Evolutionary conservation across 2,113 vertebrate species (phyloP).

Genomic region (Brachyhypopomus gauderio): DNA sequence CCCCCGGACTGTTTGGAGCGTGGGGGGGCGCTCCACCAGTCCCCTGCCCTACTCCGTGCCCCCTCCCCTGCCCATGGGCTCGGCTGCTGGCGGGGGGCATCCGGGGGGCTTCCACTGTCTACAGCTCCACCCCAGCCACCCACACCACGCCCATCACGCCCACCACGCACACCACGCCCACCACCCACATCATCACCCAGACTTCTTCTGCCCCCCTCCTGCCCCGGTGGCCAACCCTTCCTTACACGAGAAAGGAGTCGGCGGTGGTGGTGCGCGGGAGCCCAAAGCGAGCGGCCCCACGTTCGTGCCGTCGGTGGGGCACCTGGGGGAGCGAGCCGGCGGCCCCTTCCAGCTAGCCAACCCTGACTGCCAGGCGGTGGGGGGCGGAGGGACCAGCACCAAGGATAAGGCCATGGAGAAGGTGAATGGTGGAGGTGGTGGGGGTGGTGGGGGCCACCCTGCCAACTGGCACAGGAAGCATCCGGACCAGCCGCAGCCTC

Average conservation of each 20-base stretch:
- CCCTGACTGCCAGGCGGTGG: constrained; percentile 77
- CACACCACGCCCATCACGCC: constrained; percentile 75
- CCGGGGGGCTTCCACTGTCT: constrained; percentile 88
- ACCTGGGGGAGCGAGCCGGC: constrained; percentile 82
- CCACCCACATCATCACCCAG: constrained; percentile 75
- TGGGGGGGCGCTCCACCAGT: constrained; percentile 86
- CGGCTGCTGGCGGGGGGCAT: constrained; percentile 77
- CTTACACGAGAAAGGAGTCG: constrained; percentile 80
- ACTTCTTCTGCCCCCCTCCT: constrained; percentile 85
- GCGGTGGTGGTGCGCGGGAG: constrained; percentile 73
- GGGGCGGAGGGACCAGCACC: constrained; percentile 71
- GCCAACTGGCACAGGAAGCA: constrained; percentile 77
- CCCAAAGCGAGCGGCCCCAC: constrained; percentile 87
- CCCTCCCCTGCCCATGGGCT: constrained; percentile 78
- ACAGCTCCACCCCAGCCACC: constrained; percentile 82
- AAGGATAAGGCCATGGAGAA: constrained; percentile 84
- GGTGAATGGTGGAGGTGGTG: constrained; percentile 62
- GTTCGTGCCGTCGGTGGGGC: constrained; percentile 89
- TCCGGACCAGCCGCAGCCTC: constrained; percentile 59
- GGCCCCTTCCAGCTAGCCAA: constrained; percentile 83
- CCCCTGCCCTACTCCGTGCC: constrained; percentile 86
- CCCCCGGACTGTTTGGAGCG: constrained; percentile 88
- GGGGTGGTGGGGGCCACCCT: constrained; percentile 66
- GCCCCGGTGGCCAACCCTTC: constrained; percentile 73
- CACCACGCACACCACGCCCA: constrained; percentile 63